A percentile compares a stretch with the other conserved stretches of the same genome.
phyloP scores from a whole-genome alignment of 1,140 invertebrate genomes.

The Eumaeus atala region DNA sequence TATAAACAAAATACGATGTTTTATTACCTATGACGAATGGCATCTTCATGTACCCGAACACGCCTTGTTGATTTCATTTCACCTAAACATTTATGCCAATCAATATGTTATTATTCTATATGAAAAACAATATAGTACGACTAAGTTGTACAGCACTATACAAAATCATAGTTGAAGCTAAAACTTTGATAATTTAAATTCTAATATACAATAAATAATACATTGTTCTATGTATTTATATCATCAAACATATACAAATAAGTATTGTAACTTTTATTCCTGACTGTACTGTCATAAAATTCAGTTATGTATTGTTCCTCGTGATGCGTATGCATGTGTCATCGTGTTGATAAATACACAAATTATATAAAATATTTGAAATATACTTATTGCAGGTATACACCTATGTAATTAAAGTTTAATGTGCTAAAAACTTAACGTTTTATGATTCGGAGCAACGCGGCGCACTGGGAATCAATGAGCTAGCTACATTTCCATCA shows the following conservation, averaged over 20 bases:
- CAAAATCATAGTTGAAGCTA: conserved; percentile 3
- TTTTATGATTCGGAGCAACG: background rate
- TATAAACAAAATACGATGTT: conserved; percentile 45
- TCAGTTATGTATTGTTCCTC: background rate
- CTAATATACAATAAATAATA: too few relatives aligned
- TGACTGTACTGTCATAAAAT: background rate
- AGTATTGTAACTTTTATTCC: too few relatives aligned
- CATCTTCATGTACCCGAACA: conserved; percentile 70
- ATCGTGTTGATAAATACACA: conserved; percentile 2
- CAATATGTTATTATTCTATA: conserved; percentile 39
- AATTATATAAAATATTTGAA: conserved; percentile 1
- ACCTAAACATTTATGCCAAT: conserved; percentile 72
- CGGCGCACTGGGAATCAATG: background rate
- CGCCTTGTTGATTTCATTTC: conserved; percentile 71
- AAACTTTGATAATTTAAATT: conserved; percentile 3
- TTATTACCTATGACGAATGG: conserved; percentile 70
- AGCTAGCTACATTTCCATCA: background rate
- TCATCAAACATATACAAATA: too few relatives aligned
- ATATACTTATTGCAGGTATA: background rate
- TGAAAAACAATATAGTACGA: conserved; percentile 18
- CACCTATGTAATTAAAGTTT: too few relatives aligned
- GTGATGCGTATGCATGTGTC: background rate
- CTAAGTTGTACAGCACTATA: conserved; percentile 12
- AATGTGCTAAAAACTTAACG: too few relatives aligned
- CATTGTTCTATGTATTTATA: too few relatives aligned